Evolutionary conservation across 2,888 invertebrate species (phyloP), one percentile per base, ranked within the genome.

Genomic region (Noctua fimbriata): DNA sequence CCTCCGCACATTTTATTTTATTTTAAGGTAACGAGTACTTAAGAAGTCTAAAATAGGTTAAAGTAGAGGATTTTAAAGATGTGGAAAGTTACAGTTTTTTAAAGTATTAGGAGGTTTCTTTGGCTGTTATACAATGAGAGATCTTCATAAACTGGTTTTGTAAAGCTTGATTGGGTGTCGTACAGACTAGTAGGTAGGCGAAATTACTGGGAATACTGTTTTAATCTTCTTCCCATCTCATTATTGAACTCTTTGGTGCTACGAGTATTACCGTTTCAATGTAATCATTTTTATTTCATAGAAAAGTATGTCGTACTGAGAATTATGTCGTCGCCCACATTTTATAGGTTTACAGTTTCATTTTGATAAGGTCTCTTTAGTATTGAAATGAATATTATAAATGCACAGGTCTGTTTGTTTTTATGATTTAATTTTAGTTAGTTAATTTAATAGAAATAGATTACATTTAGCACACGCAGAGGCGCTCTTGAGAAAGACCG

Each of bases 41-140:
- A 72, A 80, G 47, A 55, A 71, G 58, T 73, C 73, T 76, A 86
- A 83, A 72, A 67, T 78, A 18, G 73, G 32, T 71, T 78, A 41
- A 60, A 18, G 55, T 73, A 18, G 52, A 74, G 4, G 18, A 44
- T 18, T 52, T 18, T 7, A 78, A 83, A 78, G 72, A 70, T 70
- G 80, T 84, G 83, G 83, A 83, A 81, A 81, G 66, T 72, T 32
- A 69, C 72, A 63, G 41, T 49, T 85, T 88, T 87, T 66, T 10
- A 66, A n/a, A 72, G 69, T 67, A 49, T 75, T 44, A 44, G n/a
- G 55, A 58, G 1, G 66, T 87, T 92, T 91, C 93, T 94, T 93
- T 91, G 81, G 58, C 87, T 88, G 92, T 93, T 93, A 36, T 36
- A 4, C 36, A 36, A 36, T 36, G 36, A 36, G 36, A 36, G 36